Evolutionary conservation across 2,797 vertebrate genomes (phyloP).

Genomic region (Mareca strepera): DNA sequence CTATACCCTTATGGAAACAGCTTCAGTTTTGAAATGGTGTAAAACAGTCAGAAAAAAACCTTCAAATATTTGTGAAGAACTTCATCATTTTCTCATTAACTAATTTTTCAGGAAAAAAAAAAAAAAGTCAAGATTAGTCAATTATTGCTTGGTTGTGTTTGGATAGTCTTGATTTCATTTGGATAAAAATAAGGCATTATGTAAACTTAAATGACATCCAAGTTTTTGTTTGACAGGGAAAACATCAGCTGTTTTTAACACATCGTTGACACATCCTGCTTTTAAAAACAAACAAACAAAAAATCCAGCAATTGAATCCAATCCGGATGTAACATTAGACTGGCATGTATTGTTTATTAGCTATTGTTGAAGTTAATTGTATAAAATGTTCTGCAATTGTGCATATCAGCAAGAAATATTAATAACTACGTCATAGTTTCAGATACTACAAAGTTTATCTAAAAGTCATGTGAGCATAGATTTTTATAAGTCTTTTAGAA

Average conservation of each 20-base stretch:
- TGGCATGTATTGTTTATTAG: neutral
- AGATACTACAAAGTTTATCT: neutral
- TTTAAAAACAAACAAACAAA: neutral
- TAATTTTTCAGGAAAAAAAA: neutral
- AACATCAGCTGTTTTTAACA: neutral
- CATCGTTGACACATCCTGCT: neutral
- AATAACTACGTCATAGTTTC: neutral
- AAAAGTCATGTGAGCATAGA: neutral
- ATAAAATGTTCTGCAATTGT: neutral
- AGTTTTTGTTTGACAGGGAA: neutral
- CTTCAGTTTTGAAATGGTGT: neutral
- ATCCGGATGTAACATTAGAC: neutral
- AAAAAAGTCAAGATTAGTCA: too few relatives aligned
- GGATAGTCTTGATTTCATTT: neutral
- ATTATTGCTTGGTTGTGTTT: neutral
- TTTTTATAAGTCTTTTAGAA: neutral
- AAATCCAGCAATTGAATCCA: neutral
- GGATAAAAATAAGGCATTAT: neutral
- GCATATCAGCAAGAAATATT: neutral
- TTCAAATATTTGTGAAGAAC: neutral
- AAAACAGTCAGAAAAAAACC: neutral
- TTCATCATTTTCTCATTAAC: fast-evolving
- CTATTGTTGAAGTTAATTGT: neutral
- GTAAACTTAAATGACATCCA: neutral
- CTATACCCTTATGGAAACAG: neutral